phyloP scores from a whole-genome alignment of 1,140 invertebrate genomes.

The Melitaea cinxia region DNA sequence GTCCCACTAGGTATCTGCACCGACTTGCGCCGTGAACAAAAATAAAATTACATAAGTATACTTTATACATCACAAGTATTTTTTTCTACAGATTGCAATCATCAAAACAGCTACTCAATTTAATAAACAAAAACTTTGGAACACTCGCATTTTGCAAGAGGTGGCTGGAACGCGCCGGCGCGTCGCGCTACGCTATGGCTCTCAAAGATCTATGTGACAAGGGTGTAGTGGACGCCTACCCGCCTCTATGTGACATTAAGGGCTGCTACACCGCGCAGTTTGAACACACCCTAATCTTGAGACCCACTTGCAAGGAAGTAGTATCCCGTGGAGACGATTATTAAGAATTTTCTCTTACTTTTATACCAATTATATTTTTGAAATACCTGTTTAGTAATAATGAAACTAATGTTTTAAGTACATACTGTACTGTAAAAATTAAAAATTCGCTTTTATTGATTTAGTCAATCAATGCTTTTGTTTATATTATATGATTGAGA shows the following conservation, averaged over 20 bases:
- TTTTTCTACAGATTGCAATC: slow-evolving; percentile 87
- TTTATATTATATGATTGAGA: slow-evolving; percentile 16
- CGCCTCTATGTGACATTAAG: slow-evolving; percentile 98
- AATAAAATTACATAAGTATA: too few species aligned
- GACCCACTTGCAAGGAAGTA: slow-evolving; percentile 99
- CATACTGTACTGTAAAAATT: background rate
- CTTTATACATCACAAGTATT: slow-evolving; percentile 1
- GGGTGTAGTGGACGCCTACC: slow-evolving; percentile 97
- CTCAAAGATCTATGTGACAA: slow-evolving; percentile 99
- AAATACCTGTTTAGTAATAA: too few species aligned
- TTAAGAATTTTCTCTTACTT: too few species aligned
- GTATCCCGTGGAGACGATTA: slow-evolving; percentile 98
- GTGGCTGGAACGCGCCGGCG: slow-evolving; percentile 98
- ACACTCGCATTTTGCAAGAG: slow-evolving; percentile 99
- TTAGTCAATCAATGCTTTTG: slow-evolving; percentile 22
- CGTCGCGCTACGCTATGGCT: slow-evolving; percentile 99
- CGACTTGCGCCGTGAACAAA: too few species aligned
- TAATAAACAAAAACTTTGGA: slow-evolving; percentile 99
- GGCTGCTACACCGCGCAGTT: slow-evolving; percentile 99
- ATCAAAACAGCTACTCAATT: slow-evolving; percentile 95
- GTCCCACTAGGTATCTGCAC: too few species aligned
- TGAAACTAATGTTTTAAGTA: slow-evolving; percentile 1
- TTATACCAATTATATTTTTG: too few species aligned
- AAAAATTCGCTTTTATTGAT: slow-evolving; percentile 10
- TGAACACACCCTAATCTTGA: slow-evolving; percentile 98